Evolutionary conservation across 2,113 vertebrate genomes (phyloP), one percentile per base, ranked within the genome.

Genomic region (Eulacestoma nigropectus): DNA sequence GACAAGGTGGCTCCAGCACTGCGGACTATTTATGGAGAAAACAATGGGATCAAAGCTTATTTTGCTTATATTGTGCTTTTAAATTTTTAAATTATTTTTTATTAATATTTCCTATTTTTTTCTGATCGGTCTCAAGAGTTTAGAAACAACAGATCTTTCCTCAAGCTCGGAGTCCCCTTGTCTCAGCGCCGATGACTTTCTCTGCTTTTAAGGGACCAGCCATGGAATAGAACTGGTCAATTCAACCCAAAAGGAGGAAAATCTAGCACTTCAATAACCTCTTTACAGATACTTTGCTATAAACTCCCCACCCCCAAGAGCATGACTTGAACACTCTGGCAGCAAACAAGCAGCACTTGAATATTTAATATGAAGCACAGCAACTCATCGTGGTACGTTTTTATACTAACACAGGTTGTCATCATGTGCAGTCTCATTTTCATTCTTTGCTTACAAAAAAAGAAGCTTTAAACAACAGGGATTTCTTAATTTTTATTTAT

Each of bases 1-100:
- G 83, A 92, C 53, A 83, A 85, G 79, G 94, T 76, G 62, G 59
- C 52, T 89, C 6, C 12, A 5, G 77, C 52, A 35, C 52, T 17
- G 21, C 0, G 0, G 68, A 92, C 47, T 11, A 59, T 19, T 9
- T 4, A 42, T 0, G 32, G 87, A 23, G 33, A 57, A 90, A 69
- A 44, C 49, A 56, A 33, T 0, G 8, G 32, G 41, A 69, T 19
- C 4, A 4, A 69, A 74, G 39, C 15, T 83, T 11, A 42, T 73
- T 83, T 47, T 6, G 5, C 33, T 16, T 41, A 4, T 23, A 41
- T 17, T 68, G 19, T 37, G 41, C 42, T 41, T 60, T 53, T 16
- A 2, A 14, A 11, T 41, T 30, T 47, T 15, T 3, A 7, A 23
- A n/a, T 22, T 37, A 11, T 50, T 52, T 52, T 42, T 79, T 23